phyloP scores from a whole-genome alignment of 2,888 invertebrate genomes.

The Dryocosmus kuriphilus region DNA sequence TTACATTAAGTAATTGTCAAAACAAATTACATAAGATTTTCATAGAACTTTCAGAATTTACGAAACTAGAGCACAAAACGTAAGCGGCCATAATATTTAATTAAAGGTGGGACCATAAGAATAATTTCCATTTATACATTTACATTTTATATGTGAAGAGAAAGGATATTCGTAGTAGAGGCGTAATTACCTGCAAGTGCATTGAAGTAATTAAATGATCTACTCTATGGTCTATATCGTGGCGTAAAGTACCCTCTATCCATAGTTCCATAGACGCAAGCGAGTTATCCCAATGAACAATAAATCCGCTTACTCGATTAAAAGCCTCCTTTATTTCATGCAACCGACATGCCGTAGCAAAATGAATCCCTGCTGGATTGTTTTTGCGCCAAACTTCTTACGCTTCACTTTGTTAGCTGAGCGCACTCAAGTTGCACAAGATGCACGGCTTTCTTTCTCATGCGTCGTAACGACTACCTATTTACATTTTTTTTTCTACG shows the following conservation, averaged over 20 bases:
- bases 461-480: slow-evolving; percentile 54
- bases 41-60: neutral
- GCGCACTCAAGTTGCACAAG: slow-evolving; percentile 48
- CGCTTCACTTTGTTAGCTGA: slow-evolving; percentile 51
- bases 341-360: slow-evolving; percentile 13
- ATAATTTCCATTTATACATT: neutral
- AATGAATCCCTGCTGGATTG: slow-evolving; percentile 23
- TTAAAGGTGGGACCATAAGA: neutral
- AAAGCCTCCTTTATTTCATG: slow-evolving; percentile 31
- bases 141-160: slow-evolving; percentile 14
- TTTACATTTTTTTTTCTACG: slow-evolving; percentile 54
- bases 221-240: slow-evolving; percentile 19
- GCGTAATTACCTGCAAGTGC: slow-evolving; percentile 27
- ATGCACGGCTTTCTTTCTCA: slow-evolving; percentile 52
- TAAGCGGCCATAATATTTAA: slow-evolving; percentile 4
- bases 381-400: slow-evolving; percentile 51
- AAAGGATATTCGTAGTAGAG: slow-evolving; percentile 9
- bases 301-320: slow-evolving; percentile 35
- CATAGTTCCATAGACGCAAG: neutral
- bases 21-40: neutral
- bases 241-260: neutral
- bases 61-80: neutral
- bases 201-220: slow-evolving; percentile 37
- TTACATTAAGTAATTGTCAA: neutral
- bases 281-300: slow-evolving; percentile 25